Conservation (phyloP, 1,140 invertebrate species). For the Diachasma alloeum region DNA sequence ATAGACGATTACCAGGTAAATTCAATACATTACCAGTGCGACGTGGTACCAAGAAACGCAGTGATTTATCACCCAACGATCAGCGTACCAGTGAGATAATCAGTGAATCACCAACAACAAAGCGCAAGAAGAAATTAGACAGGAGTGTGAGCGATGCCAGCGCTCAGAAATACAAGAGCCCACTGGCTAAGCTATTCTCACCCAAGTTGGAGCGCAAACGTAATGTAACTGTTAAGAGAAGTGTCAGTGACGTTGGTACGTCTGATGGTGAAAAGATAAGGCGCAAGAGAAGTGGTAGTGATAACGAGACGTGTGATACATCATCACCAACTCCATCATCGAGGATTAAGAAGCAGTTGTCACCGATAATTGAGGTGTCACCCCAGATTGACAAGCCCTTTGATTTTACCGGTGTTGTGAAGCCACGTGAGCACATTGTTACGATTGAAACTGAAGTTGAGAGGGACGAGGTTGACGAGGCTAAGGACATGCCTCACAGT, state of each 20-base stretch:
- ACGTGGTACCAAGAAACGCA: conserved; percentile 61
- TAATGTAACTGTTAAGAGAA: conserved; percentile 53
- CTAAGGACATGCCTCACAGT: conserved; percentile 54
- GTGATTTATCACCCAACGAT: conserved; percentile 52
- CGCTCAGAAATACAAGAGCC: conserved; percentile 49
- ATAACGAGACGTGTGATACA: conserved; percentile 48
- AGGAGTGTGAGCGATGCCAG: conserved; percentile 77
- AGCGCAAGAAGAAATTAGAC: conserved; percentile 57
- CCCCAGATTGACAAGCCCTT: conserved; percentile 70
- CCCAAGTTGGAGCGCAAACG: conserved; percentile 53
- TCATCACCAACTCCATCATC: conserved; percentile 24
- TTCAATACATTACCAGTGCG: conserved; percentile 71
- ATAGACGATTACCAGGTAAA: conserved; percentile 66
- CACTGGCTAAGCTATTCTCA: conserved; percentile 52
- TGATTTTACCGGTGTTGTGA: conserved; percentile 48
- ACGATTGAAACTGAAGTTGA: background rate
- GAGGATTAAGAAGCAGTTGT: conserved; percentile 71
- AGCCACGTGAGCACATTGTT: conserved; percentile 15
- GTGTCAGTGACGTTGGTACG: conserved; percentile 57
- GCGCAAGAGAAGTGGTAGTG: conserved; percentile 57
- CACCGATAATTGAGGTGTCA: conserved; percentile 77
- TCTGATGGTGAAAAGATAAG: conserved; percentile 50
- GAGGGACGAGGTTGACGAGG: conserved; percentile 46
- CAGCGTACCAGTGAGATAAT: conserved; percentile 49
- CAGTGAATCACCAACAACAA: conserved; percentile 46